Evolutionary conservation across 2,797 vertebrate genomes (phyloP).

Genomic region (Sebastes alutus): DNA sequence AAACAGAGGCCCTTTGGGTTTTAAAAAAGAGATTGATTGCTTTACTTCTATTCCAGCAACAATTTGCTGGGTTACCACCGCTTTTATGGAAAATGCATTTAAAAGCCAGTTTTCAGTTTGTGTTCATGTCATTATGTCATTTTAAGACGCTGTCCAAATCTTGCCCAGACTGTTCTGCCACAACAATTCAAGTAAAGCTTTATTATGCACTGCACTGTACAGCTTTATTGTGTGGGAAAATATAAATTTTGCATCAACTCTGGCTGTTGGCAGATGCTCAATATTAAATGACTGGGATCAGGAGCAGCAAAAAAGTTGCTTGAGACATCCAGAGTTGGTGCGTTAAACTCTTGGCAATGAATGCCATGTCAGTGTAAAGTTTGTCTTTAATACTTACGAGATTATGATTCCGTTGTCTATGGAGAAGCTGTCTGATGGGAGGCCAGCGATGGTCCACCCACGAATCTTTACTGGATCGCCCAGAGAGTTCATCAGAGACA

Average conservation of each 20-base stretch:
- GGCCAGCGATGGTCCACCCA: constrained; percentile 90
- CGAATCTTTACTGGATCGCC: constrained; percentile 90
- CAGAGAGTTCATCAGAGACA: constrained; percentile 86
- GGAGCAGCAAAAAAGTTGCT: neutral
- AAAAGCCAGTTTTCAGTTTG: neutral
- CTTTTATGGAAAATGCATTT: constrained; percentile 8
- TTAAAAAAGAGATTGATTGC: neutral
- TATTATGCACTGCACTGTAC: neutral
- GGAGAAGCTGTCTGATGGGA: constrained; percentile 92
- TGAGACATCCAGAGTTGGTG: neutral
- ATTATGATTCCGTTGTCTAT: constrained; percentile 92
- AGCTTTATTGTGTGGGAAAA: neutral
- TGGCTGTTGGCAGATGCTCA: neutral
- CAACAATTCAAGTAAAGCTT: neutral
- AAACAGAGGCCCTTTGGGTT: neutral
- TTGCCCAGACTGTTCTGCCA: neutral
- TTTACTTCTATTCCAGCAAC: constrained; percentile 3
- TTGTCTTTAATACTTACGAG: constrained; percentile 81
- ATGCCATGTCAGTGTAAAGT: neutral
- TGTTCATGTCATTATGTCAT: neutral
- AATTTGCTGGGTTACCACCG: neutral
- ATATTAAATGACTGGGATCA: neutral
- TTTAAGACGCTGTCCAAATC: neutral
- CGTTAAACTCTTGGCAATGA: neutral
- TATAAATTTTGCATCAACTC: neutral